Evolutionary conservation across 2,113 vertebrate genomes (phyloP).

Genomic region (Bagarius yarrelli): DNA sequence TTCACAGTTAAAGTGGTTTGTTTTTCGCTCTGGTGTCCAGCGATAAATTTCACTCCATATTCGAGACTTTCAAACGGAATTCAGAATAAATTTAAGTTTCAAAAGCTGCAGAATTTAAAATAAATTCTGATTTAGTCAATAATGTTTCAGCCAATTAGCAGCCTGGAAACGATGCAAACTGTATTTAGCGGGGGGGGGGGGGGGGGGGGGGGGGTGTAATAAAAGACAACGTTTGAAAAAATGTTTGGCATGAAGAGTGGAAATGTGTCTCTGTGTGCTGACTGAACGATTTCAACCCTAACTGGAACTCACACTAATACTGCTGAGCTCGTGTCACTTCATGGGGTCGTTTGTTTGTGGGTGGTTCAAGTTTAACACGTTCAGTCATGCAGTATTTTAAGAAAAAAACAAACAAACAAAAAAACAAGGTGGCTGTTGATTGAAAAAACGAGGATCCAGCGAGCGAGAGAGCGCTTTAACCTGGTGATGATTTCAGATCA

Average conservation of each 20-base stretch:
- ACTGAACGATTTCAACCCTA: not conserved
- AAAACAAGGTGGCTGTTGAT: not conserved
- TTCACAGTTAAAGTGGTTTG: too few species aligned
- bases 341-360: too few species aligned
- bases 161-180: not conserved
- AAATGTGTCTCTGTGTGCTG: not conserved
- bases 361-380: not conserved
- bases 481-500: too few species aligned
- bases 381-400: not conserved
- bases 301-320: not conserved
- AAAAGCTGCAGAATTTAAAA: not conserved
- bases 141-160: not conserved
- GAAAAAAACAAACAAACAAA: not conserved
- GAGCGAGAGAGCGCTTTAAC: too few species aligned
- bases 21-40: too few species aligned
- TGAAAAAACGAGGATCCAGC: not conserved
- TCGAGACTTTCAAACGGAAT: not conserved
- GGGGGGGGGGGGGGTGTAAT: fast-evolving
- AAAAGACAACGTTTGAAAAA: too few species aligned
- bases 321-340: not conserved
- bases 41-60: not conserved
- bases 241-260: not conserved
- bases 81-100: not conserved
- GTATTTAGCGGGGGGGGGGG: too few species aligned
- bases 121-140: not conserved